Evolutionary conservation across 2,888 invertebrate genomes (phyloP), one percentile per base, ranked within the genome.

Genomic region (Polymixis lichenea): DNA sequence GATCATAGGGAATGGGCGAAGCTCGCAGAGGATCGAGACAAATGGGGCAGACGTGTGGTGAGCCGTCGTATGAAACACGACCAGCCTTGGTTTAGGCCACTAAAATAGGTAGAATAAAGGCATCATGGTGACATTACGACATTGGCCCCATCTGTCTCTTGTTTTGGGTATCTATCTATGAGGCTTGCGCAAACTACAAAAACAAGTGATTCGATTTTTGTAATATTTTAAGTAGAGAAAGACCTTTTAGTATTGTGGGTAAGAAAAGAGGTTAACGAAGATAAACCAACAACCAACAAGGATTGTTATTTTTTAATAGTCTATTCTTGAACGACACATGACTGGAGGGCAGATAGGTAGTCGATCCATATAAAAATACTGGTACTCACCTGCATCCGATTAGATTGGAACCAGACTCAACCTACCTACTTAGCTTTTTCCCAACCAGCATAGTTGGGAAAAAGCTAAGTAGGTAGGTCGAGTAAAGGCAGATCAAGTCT

Each of bases 1-100:
- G 83, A 84, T 83, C 83, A 83, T 81, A 81, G 81, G 68, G 51
- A 84, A 83, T 84, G 81, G 84, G 69, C 80, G 73, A 83, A 81
- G 83, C 84, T 72, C 71, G 84, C 77, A 61, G 77, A 81, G 81
- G 77, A 81, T 83, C 83, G 83, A 83, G 84, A 83, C 84, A 84
- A 83, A 83, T 83, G 83, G 83, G 72, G 43, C 61, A 77, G 77
- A 84, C 83, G 84, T 83, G 83, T 83, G 81, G 73, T 83, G 84
- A 81, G 84, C 83, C 81, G 61, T 75, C 74, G 60, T 69, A 81
- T 83, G 81, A 84, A 84, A 84, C 83, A 83, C 74, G 84, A 60
- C 69, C 55, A 74, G 77, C 68, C 60, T 72, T 69, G 65, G 74
- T 72, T 83, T 66, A 32, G 76, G 22, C 32, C 43, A 60, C 49